Evolutionary conservation across 2,888 invertebrate genomes (phyloP).

Genomic region (Nysson spinosus): DNA sequence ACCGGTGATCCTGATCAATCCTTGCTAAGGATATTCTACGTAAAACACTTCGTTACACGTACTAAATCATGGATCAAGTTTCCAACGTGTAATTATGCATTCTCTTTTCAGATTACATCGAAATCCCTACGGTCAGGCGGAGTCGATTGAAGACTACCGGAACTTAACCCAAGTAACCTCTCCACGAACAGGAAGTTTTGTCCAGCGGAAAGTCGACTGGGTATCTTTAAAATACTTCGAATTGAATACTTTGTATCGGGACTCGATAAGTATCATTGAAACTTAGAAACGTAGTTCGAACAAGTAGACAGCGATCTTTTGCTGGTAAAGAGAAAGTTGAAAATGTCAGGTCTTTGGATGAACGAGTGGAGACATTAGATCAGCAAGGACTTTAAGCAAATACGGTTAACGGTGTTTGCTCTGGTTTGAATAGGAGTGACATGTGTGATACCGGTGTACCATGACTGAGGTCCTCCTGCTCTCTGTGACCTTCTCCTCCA

Average conservation of each 20-base stretch:
- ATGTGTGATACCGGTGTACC: constrained; percentile 58
- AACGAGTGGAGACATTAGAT: constrained; percentile 68
- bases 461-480: constrained; percentile 53
- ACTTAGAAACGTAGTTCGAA: background rate
- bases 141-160: constrained; percentile 68
- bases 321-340: constrained; percentile 4
- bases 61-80: too few relatives aligned
- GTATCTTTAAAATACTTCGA: background rate
- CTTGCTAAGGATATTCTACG: too few relatives aligned
- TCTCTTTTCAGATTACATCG: constrained; percentile 69
- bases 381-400: constrained; percentile 72
- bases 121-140: constrained; percentile 66
- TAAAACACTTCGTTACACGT: too few relatives aligned
- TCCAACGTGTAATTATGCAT: constrained; percentile 70
- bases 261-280: background rate
- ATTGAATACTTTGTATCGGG: background rate
- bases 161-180: constrained; percentile 57
- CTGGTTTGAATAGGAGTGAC: constrained; percentile 69
- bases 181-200: constrained; percentile 64
- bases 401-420: constrained; percentile 75
- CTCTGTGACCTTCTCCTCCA: constrained; percentile 59
- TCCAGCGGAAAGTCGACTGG: constrained; percentile 27
- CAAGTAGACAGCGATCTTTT: background rate
- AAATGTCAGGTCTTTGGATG: constrained; percentile 38
- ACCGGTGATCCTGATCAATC: too few relatives aligned